Evolutionary conservation across 2,797 vertebrate genomes (phyloP).

Genomic region (Momotus momota): DNA sequence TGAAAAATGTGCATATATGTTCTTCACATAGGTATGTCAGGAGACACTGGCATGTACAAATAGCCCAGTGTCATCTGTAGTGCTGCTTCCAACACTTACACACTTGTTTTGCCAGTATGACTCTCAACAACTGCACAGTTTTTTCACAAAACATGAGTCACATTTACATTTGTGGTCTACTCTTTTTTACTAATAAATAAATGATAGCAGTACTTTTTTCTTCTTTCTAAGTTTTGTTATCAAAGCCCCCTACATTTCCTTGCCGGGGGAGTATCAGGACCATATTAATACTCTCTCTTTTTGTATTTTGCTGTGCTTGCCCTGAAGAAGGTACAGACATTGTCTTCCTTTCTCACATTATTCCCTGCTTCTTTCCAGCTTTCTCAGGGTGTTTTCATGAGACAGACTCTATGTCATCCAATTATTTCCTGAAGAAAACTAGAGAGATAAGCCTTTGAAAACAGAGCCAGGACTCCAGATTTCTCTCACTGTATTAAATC

Average conservation of each 20-base stretch:
- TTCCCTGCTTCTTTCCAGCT: constrained; percentile 8
- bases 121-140: not conserved
- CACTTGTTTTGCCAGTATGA: not conserved
- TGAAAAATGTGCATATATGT: not conserved
- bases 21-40: not conserved
- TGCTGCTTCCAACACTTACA: not conserved
- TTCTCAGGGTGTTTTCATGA: constrained; percentile 44
- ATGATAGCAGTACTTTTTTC: not conserved
- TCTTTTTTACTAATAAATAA: not conserved
- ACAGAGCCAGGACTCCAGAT: constrained; percentile 14
- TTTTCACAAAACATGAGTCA: not conserved
- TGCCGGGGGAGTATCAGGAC: not conserved
- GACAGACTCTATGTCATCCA: constrained; percentile 56
- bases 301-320: not conserved
- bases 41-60: not conserved
- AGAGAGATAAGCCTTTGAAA: constrained; percentile 56
- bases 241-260: not conserved
- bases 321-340: not conserved
- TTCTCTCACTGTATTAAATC: constrained; percentile 52
- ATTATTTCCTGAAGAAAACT: constrained; percentile 61
- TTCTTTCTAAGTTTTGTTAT: not conserved
- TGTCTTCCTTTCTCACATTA: constrained; percentile 24
- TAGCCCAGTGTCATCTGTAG: not conserved
- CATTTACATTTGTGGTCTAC: not conserved
- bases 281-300: not conserved